A percentile compares a stretch with the other conserved stretches of the same genome.
Evolutionary conservation across 1,140 invertebrate species (phyloP).

Genomic region (Scaptomyza pallida): DNA sequence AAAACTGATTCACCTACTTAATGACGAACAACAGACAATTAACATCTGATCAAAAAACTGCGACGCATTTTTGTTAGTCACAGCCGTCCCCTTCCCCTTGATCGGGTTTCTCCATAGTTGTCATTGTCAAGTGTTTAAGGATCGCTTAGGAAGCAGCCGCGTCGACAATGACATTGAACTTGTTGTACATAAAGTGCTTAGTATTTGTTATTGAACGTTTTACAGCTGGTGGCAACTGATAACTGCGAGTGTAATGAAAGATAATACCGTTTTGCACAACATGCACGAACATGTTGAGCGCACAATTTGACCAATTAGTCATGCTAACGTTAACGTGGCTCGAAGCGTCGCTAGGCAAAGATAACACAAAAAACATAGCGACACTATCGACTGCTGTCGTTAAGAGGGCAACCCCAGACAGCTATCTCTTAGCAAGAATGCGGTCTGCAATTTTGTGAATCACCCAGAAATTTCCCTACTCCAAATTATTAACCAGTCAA

Average conservation of each 20-base stretch:
- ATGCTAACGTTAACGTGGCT: conserved; percentile 17
- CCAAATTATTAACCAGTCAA: conserved; percentile 1
- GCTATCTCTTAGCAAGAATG: background rate
- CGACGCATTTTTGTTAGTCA: conserved; percentile 29
- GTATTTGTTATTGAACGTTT: no score
- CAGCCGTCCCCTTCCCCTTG: background rate
- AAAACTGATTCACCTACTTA: conserved; percentile 61
- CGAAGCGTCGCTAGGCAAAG: conserved; percentile 27
- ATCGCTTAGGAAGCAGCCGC: background rate
- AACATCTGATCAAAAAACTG: conserved; percentile 56
- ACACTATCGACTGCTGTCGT: background rate
- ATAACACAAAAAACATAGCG: conserved; percentile 16
- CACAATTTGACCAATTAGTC: conserved; percentile 41
- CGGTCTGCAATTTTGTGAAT: conserved; percentile 7
- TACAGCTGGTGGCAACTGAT: conserved; percentile 38
- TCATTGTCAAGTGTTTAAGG: conserved; percentile 15
- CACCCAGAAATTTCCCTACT: background rate
- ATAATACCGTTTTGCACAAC: conserved; percentile 60
- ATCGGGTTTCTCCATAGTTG: background rate
- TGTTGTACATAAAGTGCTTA: conserved; percentile 12
- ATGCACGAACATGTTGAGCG: conserved; percentile 10
- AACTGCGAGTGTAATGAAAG: conserved; percentile 48
- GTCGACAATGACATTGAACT: conserved; percentile 37
- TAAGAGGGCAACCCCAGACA: conserved; percentile 17
- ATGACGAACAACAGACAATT: conserved; percentile 59